phyloP scores from a whole-genome alignment of 2,888 invertebrate genomes.

The Eubasilissa splendida region DNA sequence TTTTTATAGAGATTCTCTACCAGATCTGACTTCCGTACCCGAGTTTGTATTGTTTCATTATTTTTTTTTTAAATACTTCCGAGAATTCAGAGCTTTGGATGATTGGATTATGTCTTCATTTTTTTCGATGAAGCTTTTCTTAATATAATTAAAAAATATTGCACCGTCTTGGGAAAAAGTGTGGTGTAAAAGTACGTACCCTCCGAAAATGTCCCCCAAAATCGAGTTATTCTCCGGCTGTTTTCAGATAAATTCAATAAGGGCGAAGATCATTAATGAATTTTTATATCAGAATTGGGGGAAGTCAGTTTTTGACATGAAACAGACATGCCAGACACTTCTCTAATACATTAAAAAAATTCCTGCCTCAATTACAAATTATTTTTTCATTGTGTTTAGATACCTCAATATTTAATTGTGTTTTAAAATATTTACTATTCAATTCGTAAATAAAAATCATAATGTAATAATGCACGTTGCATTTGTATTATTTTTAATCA shows the following conservation, averaged over 20 bases:
- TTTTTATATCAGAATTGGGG: slow-evolving; percentile 33
- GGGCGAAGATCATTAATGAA: slow-evolving; percentile 52
- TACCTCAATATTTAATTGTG: too few species aligned
- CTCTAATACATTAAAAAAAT: not conserved
- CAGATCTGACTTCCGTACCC: too few species aligned
- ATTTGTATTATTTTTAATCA: too few species aligned
- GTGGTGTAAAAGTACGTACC: not conserved
- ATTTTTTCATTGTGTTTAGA: not conserved
- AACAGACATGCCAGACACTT: slow-evolving; percentile 18
- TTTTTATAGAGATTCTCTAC: too few species aligned
- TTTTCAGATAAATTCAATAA: slow-evolving; percentile 51
- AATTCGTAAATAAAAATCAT: too few species aligned
- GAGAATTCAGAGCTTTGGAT: not conserved
- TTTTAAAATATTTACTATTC: too few species aligned
- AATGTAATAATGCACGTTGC: too few species aligned
- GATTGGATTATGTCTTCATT: not conserved
- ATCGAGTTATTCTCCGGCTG: slow-evolving; percentile 48
- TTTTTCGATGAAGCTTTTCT: not conserved
- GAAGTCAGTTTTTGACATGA: slow-evolving; percentile 4
- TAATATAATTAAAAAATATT: slow-evolving; percentile 6
- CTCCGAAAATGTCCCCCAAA: slow-evolving; percentile 29
- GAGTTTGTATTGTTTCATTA: not conserved
- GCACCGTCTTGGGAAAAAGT: slow-evolving; percentile 10
- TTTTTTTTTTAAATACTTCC: not conserved
- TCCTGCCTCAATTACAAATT: not conserved